Evolutionary conservation across 2,888 invertebrate species (phyloP).

Genomic region (Pimpla rufipes): DNA sequence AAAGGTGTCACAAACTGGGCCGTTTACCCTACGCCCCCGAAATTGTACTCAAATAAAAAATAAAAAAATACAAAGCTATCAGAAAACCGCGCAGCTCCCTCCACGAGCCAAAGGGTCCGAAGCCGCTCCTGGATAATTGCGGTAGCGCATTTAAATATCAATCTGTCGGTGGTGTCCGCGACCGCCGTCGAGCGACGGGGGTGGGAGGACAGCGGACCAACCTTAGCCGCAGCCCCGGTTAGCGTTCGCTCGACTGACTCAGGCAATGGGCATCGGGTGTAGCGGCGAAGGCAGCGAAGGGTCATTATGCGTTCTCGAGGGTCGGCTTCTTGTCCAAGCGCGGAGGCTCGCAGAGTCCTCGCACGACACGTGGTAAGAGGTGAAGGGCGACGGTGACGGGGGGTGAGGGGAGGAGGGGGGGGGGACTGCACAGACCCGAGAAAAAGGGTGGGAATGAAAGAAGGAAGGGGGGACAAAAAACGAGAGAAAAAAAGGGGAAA

Average conservation of each 20-base stretch:
- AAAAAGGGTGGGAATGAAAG: conserved; percentile 42
- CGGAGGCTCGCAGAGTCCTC: conserved; percentile 13
- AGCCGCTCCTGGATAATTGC: conserved; percentile 73
- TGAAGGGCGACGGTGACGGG: too few species aligned
- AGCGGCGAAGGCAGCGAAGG: conserved; percentile 47
- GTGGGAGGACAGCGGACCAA: neutral
- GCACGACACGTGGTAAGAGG: conserved; percentile 28
- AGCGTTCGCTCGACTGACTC: conserved; percentile 63
- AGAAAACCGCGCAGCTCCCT: too few species aligned
- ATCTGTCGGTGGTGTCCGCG: conserved; percentile 65
- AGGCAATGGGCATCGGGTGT: neutral
- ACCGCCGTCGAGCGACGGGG: too few species aligned
- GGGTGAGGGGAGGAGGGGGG: neutral
- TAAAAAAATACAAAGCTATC: neutral
- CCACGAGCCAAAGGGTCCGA: too few species aligned
- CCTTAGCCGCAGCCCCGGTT: conserved; percentile 50
- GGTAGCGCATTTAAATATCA: conserved; percentile 78
- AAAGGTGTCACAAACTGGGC: too few species aligned
- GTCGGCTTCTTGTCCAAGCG: conserved; percentile 63
- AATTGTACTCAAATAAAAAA: neutral
- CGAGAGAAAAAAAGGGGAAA: conserved; percentile 15
- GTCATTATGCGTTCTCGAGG: conserved; percentile 74
- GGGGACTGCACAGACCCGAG: conserved; percentile 18
- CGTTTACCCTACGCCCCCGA: too few species aligned
- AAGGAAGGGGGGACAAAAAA: conserved; percentile 34